Evolutionary conservation across 1,140 invertebrate species (phyloP).

Genomic region (Papilio glaucus): DNA sequence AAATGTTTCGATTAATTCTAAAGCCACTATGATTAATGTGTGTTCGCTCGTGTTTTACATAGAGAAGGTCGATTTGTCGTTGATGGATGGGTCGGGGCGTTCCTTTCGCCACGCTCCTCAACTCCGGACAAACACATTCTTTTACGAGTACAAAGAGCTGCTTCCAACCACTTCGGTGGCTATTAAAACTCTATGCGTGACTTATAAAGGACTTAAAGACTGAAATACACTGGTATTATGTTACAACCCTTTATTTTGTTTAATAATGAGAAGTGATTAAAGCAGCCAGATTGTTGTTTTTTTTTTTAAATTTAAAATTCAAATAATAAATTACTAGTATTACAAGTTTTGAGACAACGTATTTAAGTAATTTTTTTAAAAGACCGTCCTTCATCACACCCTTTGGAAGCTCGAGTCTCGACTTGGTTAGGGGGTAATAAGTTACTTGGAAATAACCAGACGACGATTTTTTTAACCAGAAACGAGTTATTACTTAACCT

Average conservation of each 20-base stretch:
- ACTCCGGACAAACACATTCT: conserved; percentile 44
- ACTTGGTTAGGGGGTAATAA: too few relatives aligned
- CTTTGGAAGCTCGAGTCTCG: too few relatives aligned
- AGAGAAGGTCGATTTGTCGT: conserved; percentile 41
- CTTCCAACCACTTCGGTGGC: neutral
- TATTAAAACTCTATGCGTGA: conserved; percentile 21
- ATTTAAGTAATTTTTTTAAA: too few relatives aligned
- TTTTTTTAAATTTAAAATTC: neutral
- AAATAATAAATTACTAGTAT: neutral
- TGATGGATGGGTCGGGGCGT: conserved; percentile 51
- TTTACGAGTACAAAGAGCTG: conserved; percentile 41
- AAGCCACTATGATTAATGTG: conserved; percentile 14
- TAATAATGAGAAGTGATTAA: conserved; percentile 20
- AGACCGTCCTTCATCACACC: too few relatives aligned
- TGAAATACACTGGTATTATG: conserved; percentile 6
- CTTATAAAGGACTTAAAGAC: conserved; percentile 22
- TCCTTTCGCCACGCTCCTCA: conserved; percentile 47
- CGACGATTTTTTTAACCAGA: too few relatives aligned
- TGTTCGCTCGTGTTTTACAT: conserved; percentile 39
- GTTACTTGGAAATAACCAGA: too few relatives aligned
- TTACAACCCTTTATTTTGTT: conserved; percentile 1
- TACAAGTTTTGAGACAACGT: neutral
- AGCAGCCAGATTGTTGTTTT: neutral
- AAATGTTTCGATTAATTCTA: conserved; percentile 20
- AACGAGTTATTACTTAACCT: too few relatives aligned